Conservation (phyloP, 2,888 invertebrate genomes). For the Slavum lentiscoides region DNA sequence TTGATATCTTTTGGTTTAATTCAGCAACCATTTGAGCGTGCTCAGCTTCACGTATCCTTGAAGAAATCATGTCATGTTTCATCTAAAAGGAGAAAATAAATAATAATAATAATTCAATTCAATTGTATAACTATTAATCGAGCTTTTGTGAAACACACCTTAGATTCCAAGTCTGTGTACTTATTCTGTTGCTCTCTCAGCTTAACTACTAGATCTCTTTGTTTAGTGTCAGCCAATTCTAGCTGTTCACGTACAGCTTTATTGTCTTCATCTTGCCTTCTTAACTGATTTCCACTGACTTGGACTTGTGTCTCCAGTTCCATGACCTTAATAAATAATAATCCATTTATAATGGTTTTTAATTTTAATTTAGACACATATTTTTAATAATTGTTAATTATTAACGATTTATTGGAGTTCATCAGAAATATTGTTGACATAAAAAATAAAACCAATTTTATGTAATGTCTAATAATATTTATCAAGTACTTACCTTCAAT, state of each 20-base stretch:
- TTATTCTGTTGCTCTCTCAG: conserved; percentile 83
- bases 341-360: background rate
- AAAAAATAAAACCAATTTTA: no score
- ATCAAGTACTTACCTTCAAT: conserved; percentile 70
- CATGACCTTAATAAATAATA: conserved; percentile 68
- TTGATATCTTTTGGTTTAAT: conserved; percentile 88
- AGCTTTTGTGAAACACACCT: conserved; percentile 59
- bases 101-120: background rate
- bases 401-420: no score
- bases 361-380: no score
- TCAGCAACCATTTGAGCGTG: conserved; percentile 92
- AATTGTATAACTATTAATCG: conserved; percentile 18
- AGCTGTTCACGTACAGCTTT: conserved; percentile 79
- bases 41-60: conserved; percentile 91
- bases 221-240: conserved; percentile 73
- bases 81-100: conserved; percentile 60
- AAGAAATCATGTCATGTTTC: conserved; percentile 91
- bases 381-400: no score
- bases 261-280: conserved; percentile 91
- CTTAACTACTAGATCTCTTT: conserved; percentile 75
- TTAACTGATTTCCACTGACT: conserved; percentile 83
- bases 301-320: conserved; percentile 95
- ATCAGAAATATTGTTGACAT: no score
- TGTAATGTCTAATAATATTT: no score
- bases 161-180: conserved; percentile 66